Conservation (phyloP, 2,888 invertebrate genomes). For the Heliconius cydno region DNA sequence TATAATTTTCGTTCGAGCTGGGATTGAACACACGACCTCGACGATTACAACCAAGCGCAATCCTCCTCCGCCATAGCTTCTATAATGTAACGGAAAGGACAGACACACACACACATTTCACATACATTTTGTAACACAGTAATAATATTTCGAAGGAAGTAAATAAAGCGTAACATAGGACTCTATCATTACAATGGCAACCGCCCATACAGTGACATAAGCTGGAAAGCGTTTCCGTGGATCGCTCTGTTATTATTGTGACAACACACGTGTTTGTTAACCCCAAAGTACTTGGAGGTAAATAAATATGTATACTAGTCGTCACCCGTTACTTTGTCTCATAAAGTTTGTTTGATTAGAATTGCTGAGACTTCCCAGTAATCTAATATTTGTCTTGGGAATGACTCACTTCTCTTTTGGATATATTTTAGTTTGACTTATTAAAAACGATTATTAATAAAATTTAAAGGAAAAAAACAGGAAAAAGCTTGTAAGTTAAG, state of each 20-base stretch:
- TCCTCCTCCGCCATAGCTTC: not conserved
- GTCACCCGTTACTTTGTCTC: too few relatives aligned
- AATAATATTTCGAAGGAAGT: constrained; percentile 29
- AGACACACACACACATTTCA: not conserved
- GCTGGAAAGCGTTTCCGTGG: constrained; percentile 38
- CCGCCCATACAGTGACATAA: constrained; percentile 37
- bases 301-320: too few relatives aligned
- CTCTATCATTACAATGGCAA: constrained; percentile 12
- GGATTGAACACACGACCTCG: not conserved
- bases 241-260: constrained; percentile 12
- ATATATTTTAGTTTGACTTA: too few relatives aligned
- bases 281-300: not conserved
- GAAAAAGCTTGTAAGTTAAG: too few relatives aligned
- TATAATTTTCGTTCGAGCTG: too few relatives aligned
- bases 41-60: not conserved
- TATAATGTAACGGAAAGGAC: not conserved
- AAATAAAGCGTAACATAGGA: constrained; percentile 31
- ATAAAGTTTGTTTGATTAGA: too few relatives aligned
- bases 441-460: too few relatives aligned
- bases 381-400: too few relatives aligned
- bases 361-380: too few relatives aligned
- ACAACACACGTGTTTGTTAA: constrained; percentile 21
- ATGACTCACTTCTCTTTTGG: too few relatives aligned
- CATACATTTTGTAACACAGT: constrained; percentile 1
- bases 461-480: too few relatives aligned